These are phyloP conservation scores for Cheilosia urbana DNA, from an alignment of 2,888 invertebrate genomes.

Conservation along the genomic window DNA sequence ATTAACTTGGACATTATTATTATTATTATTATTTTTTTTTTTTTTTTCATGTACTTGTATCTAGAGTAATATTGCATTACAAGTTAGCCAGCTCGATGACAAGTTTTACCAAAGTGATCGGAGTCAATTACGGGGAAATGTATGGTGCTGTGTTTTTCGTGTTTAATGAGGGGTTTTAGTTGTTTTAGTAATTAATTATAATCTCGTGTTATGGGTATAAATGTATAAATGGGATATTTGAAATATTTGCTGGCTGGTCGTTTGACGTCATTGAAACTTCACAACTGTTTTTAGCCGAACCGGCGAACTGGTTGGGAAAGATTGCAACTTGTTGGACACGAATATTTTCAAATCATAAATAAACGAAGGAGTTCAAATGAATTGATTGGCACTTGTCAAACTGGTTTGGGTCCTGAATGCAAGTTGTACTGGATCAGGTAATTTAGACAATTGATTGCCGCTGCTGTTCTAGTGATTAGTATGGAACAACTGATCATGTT, in stretches of 20 bases:
- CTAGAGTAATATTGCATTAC: background rate
- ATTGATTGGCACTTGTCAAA: background rate
- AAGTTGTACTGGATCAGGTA: background rate
- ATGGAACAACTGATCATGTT: too few species aligned
- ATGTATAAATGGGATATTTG: slow-evolving; percentile 30
- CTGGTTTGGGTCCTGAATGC: background rate
- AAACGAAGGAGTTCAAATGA: background rate
- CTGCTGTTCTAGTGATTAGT: background rate
- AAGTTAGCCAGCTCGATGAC: slow-evolving; percentile 23
- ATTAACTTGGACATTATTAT: slow-evolving; percentile 37
- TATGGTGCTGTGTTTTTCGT: slow-evolving; percentile 15
- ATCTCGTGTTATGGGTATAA: slow-evolving; percentile 37
- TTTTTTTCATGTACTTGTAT: background rate
- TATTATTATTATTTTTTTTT: slow-evolving; percentile 19
- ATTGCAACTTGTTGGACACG: background rate
- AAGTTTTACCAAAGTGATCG: slow-evolving; percentile 34
- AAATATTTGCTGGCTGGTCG: slow-evolving; percentile 4
- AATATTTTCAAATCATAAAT: slow-evolving; percentile 1
- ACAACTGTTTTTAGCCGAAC: background rate
- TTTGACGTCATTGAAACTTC: slow-evolving; percentile 9
- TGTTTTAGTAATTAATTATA: slow-evolving; percentile 51
- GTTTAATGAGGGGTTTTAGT: slow-evolving; percentile 38
- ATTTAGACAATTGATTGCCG: background rate
- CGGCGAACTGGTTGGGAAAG: slow-evolving; percentile 6
- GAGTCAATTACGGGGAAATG: slow-evolving; percentile 50